Conservation (phyloP, 1,140 invertebrate species). For the Papilio machaon region DNA sequence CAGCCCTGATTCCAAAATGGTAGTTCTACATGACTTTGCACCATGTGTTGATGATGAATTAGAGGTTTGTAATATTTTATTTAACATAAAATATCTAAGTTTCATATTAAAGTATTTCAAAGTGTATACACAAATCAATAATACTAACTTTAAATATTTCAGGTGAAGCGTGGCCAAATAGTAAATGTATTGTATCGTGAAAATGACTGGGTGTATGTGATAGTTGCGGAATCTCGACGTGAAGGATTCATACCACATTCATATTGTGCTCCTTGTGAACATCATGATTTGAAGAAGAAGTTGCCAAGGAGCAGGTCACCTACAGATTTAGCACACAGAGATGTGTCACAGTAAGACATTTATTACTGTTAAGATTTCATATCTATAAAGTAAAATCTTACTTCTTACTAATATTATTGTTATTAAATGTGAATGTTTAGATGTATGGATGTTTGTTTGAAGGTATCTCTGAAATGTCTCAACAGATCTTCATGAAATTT, state of each 20-base stretch:
- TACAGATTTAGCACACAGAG: slow-evolving; percentile 81
- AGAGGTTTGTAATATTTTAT: slow-evolving; percentile 82
- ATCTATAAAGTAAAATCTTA: not conserved
- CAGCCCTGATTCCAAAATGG: slow-evolving; percentile 96
- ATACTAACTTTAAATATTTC: slow-evolving; percentile 47
- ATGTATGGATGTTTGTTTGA: too few relatives aligned
- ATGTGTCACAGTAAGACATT: slow-evolving; percentile 79
- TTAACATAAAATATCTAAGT: too few relatives aligned
- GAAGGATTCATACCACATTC: slow-evolving; percentile 98
- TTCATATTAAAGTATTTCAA: too few relatives aligned
- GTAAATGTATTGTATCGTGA: slow-evolving; percentile 96
- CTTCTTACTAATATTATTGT: too few relatives aligned
- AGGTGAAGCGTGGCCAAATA: slow-evolving; percentile 87
- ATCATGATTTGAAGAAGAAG: slow-evolving; percentile 87
- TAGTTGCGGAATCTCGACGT: slow-evolving; percentile 92
- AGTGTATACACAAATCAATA: not conserved
- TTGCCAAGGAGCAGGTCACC: slow-evolving; percentile 84
- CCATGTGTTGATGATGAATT: slow-evolving; percentile 97
- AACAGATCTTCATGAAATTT: not conserved
- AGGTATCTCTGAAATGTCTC: too few relatives aligned
- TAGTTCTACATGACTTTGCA: slow-evolving; percentile 96
- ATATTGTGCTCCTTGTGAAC: slow-evolving; percentile 92
- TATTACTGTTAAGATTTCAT: not conserved
- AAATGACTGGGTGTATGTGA: slow-evolving; percentile 98
- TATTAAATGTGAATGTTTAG: too few relatives aligned